Percentiles rank a stretch among this genome's conserved stretches.
Evolutionary conservation across 2,113 vertebrate genomes (phyloP).

Genomic region (Perca schrenkii): DNA sequence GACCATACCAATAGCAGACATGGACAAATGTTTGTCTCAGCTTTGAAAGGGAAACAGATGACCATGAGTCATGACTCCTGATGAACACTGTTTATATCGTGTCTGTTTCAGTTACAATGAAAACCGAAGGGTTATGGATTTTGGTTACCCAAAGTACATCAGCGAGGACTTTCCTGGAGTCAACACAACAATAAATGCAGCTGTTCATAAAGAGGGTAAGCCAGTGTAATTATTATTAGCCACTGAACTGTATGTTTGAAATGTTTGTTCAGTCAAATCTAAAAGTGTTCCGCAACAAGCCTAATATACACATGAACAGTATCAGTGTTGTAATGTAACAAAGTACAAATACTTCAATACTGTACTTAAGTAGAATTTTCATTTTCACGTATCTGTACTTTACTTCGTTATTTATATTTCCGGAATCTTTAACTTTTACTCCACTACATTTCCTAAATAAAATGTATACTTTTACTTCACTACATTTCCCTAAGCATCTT

Average conservation of each 20-base stretch:
- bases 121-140: slow-evolving; percentile 79
- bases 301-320: background rate
- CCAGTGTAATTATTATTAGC: background rate
- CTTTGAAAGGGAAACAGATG: background rate
- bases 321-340: too few species aligned
- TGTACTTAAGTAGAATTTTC: too few species aligned
- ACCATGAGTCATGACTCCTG: slow-evolving; percentile 9
- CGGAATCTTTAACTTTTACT: too few species aligned
- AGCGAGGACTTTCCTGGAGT: slow-evolving; percentile 82
- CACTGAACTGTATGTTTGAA: background rate
- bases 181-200: slow-evolving; percentile 78
- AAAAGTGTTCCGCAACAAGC: background rate
- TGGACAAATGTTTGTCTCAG: slow-evolving; percentile 2
- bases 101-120: slow-evolving; percentile 80
- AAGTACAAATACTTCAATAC: too few species aligned
- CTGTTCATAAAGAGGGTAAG: slow-evolving; percentile 79
- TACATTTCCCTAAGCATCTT: too few species aligned
- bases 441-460: too few species aligned
- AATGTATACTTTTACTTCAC: too few species aligned
- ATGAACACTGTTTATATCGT: background rate
- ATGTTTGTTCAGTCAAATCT: background rate
- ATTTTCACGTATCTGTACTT: too few species aligned
- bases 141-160: slow-evolving; percentile 80
- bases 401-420: too few species aligned
- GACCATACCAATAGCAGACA: background rate